Conservation (phyloP, 2,797 vertebrate genomes). For the Lepidocolaptes lacrymiger region DNA sequence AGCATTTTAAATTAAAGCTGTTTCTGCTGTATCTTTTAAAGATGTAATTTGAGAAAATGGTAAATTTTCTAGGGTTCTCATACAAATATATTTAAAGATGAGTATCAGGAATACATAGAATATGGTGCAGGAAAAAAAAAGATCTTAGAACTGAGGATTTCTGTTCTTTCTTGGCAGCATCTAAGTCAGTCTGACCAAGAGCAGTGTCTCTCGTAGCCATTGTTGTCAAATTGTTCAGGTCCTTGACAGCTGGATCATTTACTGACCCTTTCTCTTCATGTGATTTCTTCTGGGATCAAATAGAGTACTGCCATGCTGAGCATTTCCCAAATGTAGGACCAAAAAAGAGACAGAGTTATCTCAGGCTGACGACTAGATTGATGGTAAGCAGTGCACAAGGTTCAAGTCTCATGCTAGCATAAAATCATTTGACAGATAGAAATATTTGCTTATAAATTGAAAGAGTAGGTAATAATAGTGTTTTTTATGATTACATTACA, state of each 20-base stretch:
- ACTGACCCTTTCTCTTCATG: not conserved
- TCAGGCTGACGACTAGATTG: not conserved
- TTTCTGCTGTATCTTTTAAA: not conserved
- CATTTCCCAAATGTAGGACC: not conserved
- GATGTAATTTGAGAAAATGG: not conserved
- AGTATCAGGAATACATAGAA: not conserved
- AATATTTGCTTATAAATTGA: slow-evolving; percentile 62
- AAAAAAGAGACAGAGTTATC: not conserved
- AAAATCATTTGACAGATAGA: slow-evolving; percentile 49
- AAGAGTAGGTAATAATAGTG: slow-evolving; percentile 63
- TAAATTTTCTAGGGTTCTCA: not conserved
- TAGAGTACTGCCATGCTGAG: not conserved
- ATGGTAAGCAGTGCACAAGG: not conserved
- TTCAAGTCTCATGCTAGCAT: slow-evolving; percentile 2
- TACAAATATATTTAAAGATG: not conserved
- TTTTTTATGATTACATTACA: slow-evolving; percentile 57
- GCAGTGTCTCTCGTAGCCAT: not conserved
- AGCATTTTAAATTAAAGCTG: not conserved
- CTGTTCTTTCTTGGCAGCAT: not conserved
- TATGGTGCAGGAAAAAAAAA: not conserved
- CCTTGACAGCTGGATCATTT: slow-evolving; percentile 1
- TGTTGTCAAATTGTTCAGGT: not conserved
- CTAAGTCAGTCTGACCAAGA: not conserved
- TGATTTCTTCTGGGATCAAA: slow-evolving; percentile 45
- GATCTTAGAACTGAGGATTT: not conserved